A percentile compares a stretch with the other conserved stretches of the same genome.
These are phyloP conservation scores for Leptodactylus fuscus DNA, from an alignment of 2,113 vertebrate species.

Conservation along the genomic window DNA sequence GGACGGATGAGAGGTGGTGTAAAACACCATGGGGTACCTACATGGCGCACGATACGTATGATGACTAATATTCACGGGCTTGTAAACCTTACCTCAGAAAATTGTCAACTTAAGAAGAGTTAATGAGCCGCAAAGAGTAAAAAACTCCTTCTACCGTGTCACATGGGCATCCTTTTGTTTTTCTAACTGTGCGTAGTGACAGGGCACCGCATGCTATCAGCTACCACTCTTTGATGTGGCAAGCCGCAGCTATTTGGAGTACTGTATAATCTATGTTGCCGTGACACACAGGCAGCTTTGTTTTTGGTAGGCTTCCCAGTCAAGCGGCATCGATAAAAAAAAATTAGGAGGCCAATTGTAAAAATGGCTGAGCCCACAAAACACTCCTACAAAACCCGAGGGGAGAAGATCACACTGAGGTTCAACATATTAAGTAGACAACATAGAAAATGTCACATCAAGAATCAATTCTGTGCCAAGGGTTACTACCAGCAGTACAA, in stretches of 20 bases:
- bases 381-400: neutral
- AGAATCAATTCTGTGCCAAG: no score
- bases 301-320: neutral
- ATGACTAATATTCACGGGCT: neutral
- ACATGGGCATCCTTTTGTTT: neutral
- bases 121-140: neutral
- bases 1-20: no score
- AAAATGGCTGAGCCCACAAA: neutral
- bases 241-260: slow-evolving; percentile 26
- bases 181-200: neutral
- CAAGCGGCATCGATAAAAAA: neutral
- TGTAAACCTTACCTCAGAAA: neutral
- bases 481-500: no score
- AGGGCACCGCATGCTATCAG: neutral
- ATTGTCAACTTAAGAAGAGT: neutral
- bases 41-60: no score
- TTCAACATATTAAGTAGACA: no score
- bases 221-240: slow-evolving; percentile 37
- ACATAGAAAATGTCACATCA: no score
- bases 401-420: neutral
- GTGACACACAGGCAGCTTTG: neutral
- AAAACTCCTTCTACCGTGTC: neutral
- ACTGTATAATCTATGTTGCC: neutral
- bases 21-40: no score
- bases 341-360: neutral